A percentile compares a stretch with the other conserved stretches of the same genome.
phyloP scores from a whole-genome alignment of 2,888 invertebrate genomes.

The Philereme vetulata region DNA sequence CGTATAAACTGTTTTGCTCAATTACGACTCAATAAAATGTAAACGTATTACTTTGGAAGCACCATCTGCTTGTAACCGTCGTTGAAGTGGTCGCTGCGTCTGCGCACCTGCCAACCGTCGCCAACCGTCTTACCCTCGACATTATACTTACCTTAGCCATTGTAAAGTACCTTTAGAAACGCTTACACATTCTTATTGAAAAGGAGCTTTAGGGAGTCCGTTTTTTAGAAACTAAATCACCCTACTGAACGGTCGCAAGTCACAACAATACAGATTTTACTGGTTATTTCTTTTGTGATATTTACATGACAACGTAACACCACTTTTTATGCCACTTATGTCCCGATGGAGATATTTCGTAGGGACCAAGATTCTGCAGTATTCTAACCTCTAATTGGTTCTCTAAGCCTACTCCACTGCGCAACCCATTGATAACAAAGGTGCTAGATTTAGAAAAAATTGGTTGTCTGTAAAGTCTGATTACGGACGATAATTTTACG shows the following conservation, averaged over 20 bases:
- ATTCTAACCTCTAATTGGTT: no score
- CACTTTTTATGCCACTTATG: neutral
- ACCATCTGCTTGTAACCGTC: constrained; percentile 27
- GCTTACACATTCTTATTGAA: constrained; percentile 13
- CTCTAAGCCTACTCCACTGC: no score
- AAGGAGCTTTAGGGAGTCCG: constrained; percentile 21
- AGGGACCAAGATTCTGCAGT: no score
- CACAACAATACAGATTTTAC: constrained; percentile 5
- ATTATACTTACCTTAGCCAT: constrained; percentile 12
- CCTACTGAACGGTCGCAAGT: constrained; percentile 12
- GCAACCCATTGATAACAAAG: no score
- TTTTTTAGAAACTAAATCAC: constrained; percentile 9
- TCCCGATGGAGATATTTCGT: no score
- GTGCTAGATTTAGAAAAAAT: no score
- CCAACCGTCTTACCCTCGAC: constrained; percentile 30
- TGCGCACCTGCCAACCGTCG: constrained; percentile 42
- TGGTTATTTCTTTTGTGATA: neutral
- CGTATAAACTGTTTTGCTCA: constrained; percentile 14
- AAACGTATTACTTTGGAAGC: constrained; percentile 13
- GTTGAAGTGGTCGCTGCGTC: constrained; percentile 15
- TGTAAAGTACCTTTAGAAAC: constrained; percentile 21
- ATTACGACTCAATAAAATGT: constrained; percentile 17
- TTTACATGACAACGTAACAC: neutral
- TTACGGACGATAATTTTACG: no score
- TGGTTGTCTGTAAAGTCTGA: no score